Percentiles rank a stretch among this genome's conserved stretches.
phyloP scores from a whole-genome alignment of 2,797 vertebrate genomes.

The Tragopan temminckii region DNA sequence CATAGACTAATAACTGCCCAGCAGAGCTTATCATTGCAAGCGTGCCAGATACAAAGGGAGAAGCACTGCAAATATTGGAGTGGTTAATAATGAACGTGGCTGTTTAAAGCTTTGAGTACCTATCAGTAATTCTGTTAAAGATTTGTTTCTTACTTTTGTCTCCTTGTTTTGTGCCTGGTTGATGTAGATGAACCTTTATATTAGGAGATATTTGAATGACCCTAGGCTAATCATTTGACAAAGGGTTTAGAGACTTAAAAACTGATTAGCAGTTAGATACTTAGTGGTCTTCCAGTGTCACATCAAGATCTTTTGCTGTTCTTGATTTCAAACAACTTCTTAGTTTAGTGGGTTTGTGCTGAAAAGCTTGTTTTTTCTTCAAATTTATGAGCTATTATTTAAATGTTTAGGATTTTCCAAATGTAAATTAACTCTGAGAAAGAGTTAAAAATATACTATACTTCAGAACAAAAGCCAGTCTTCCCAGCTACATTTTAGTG shows the following conservation, averaged over 20 bases:
- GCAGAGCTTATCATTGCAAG: background rate
- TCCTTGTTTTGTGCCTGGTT: background rate
- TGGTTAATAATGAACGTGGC: background rate
- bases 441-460: background rate
- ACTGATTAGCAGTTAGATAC: background rate
- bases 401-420: background rate
- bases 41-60: background rate
- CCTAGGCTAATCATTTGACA: background rate
- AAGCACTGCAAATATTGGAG: background rate
- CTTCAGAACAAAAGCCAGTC: background rate
- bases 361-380: background rate
- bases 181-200: background rate
- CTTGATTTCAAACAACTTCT: background rate
- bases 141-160: background rate
- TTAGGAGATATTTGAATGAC: background rate
- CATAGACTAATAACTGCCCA: background rate
- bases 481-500: background rate
- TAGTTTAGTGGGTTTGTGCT: background rate
- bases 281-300: background rate
- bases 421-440: background rate
- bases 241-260: background rate
- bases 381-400: background rate
- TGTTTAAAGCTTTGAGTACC: background rate
- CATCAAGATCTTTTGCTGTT: background rate
- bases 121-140: background rate